Evolutionary conservation across 1,140 invertebrate species (phyloP), one percentile per base, ranked within the genome.

Genomic region (Drosophila lini): DNA sequence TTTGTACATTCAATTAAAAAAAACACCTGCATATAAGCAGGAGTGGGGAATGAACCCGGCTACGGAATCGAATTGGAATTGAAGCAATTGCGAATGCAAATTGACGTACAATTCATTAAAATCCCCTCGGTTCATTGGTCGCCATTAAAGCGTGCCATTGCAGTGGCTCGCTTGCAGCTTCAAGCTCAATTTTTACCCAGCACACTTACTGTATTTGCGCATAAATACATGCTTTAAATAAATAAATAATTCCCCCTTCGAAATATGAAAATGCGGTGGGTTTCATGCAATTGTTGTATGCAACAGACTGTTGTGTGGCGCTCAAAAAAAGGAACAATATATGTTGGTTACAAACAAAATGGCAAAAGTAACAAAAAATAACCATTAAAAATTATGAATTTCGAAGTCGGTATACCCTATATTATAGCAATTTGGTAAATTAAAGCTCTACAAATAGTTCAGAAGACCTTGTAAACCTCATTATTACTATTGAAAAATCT

Each of bases 81-180:
- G 76, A 76, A 80, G 50, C 61, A 74, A 76, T 80, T 71, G 64
- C 62, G 60, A 81, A 83, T 80, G 80, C 73, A 88, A 84, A 71
- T 84, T 78, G 74, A 84, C 71, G 84, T 62, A 59, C 74, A 88
- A 84, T 88, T 88, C 84, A 89, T 88, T 88, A 84, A 88, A 88
- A 80, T 69, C 69, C 53, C 52, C 50, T 61, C 56, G 77, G 67
- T 74, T 81, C 84, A 89, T 78, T 88, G 80, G 64, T 42, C 50
- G 58, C 77, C 64, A 80, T 76, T 88, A 69, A 76, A 88, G 83
- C 75, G 63, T 74, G 62, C 53, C 65, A 67, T 10, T 59, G 65
- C 65, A 53, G 4, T 48, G 68, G 31, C 67, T 71, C 42, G 53
- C 13, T 36, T 58, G 52, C 68, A 70, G 68, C 48, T 71, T 57